phyloP scores from a whole-genome alignment of 1,140 invertebrate species.

The Heliconius hermathena region DNA sequence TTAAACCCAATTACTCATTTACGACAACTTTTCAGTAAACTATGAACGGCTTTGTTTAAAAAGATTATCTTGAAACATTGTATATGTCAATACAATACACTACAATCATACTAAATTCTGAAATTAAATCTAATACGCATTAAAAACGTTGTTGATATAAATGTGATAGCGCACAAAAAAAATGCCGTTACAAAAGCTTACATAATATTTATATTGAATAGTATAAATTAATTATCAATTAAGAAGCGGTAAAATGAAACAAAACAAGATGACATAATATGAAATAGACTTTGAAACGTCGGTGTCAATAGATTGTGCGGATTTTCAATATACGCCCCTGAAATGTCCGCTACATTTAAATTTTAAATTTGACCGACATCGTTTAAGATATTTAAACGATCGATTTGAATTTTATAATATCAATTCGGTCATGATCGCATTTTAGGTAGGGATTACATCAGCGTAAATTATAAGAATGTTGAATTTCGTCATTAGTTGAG shows the following conservation, averaged over 20 bases:
- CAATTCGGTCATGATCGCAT: conserved; percentile 34
- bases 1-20: conserved; percentile 49
- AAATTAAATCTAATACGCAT: background rate
- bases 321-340: conserved; percentile 45
- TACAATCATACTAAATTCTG: background rate
- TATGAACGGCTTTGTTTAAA: background rate
- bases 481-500: background rate
- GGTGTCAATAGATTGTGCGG: conserved; percentile 26
- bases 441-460: conserved; percentile 23
- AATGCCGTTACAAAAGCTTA: background rate
- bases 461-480: conserved; percentile 18
- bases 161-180: background rate
- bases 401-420: conserved; percentile 36
- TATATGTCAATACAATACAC: background rate
- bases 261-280: conserved; percentile 14
- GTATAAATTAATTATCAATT: conserved; percentile 18
- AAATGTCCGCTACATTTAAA: conserved; percentile 50
- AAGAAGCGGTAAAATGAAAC: conserved; percentile 11
- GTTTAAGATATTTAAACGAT: conserved; percentile 48
- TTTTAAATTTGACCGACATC: conserved; percentile 53
- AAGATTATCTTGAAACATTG: background rate
- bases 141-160: background rate
- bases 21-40: conserved; percentile 28
- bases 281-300: conserved; percentile 16
- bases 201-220: background rate